Conservation (phyloP, 2,888 invertebrate genomes). For the Pecten maximus region DNA sequence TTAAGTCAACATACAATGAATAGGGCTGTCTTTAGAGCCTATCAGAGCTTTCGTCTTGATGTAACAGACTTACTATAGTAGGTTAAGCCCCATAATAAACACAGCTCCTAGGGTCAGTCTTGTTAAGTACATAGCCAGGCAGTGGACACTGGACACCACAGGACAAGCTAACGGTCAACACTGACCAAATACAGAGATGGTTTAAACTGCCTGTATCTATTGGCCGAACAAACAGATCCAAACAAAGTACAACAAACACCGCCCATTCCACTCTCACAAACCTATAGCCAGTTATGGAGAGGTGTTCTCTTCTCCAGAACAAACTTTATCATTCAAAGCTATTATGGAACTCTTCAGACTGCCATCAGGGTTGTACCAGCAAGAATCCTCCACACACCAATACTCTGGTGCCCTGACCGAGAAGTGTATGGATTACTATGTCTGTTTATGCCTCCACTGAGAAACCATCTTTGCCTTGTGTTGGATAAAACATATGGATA, state of each 20-base stretch:
- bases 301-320: background rate
- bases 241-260: background rate
- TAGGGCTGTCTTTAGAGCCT: background rate
- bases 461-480: background rate
- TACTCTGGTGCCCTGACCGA: background rate
- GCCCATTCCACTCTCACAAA: background rate
- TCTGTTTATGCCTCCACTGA: background rate
- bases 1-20: background rate
- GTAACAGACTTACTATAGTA: background rate
- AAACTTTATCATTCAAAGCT: slow-evolving; percentile 22
- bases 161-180: background rate
- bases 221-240: slow-evolving; percentile 22
- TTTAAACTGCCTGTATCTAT: background rate
- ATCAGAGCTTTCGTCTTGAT: background rate
- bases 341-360: background rate
- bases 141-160: background rate
- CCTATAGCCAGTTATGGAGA: background rate
- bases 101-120: background rate
- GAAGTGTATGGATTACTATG: background rate
- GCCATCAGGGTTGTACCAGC: background rate
- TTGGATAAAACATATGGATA: background rate
- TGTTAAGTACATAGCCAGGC: background rate
- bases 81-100: background rate
- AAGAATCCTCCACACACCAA: background rate
- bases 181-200: slow-evolving; percentile 4